Evolutionary conservation across 2,797 vertebrate species (phyloP), one percentile per base, ranked within the genome.

Genomic region (Peromyscus nudipes): DNA sequence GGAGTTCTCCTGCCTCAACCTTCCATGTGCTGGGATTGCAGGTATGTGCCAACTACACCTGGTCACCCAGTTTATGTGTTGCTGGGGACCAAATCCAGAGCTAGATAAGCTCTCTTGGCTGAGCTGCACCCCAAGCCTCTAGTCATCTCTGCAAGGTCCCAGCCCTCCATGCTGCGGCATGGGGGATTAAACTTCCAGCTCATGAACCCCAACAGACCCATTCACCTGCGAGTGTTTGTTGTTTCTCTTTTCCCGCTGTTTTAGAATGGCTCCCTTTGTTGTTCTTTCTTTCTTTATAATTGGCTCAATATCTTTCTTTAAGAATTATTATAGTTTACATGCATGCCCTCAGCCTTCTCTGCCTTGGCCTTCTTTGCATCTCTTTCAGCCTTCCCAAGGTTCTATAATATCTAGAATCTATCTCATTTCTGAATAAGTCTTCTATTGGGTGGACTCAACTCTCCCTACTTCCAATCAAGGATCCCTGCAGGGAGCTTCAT

Each of bases 341-440:
- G 14, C 85, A 25, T 52, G 12, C 46, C 40, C 10, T 88, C 73
- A 86, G 52, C 16, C 71, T 71, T 65, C 84, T 40, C 0, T 31
- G 13, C 27, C 40, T 87, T 55, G 46, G 37, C 65, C n/a, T 37
- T 40, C 92, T 67, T 85, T 92, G 40, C 69, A 80, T n/a, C 57
- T 25, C 77, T 67, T 67, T 46, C 40, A 67, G 43, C 10, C 43
- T 89, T 69, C 57, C 40, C 76, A 76, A 34, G 27, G 52, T 75
- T 52, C 27, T 29, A 10, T 55, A 79, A 29, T 27, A 62, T 82
- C 67, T 80, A 25, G 75, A 77, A 69, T 49, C 2, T 11, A 34
- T 16, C 67, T n/a, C 67, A 0, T 34, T 77, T n/a, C 81, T 95
- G n/a, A 37, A 69, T 71, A 43, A 34, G 67, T 55, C 71, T 76